Evolutionary conservation across 2,797 vertebrate species (phyloP), one percentile per base, ranked within the genome.

Genomic region (Artibeus lituratus): DNA sequence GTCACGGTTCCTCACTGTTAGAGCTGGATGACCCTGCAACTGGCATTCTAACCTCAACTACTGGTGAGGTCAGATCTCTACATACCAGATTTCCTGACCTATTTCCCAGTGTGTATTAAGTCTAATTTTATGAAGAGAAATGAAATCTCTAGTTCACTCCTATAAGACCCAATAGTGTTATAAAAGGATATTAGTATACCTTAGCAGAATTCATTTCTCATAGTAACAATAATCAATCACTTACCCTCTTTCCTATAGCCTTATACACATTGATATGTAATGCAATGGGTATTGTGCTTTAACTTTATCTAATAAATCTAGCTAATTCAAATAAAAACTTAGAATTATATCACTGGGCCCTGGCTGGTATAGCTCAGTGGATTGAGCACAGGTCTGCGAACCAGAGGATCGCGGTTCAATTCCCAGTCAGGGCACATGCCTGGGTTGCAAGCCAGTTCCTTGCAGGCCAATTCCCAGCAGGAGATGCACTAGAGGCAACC

Each of bases 321-420:
- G 44, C 18, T 85, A 91, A 81, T 35, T 82, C 32, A 90, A 94
- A 85, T 35, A 57, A 94, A 70, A 24, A 51, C 82, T 96, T 22
- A 62, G 4, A 84, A 57, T 55, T 55, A 70, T n/a, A n/a, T n/a
- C n/a, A n/a, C n/a, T n/a, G n/a, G n/a, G n/a, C n/a, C n/a, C n/a
- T n/a, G n/a, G n/a, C n/a, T n/a, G n/a, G n/a, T n/a, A n/a, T n/a
- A n/a, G n/a, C n/a, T n/a, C n/a, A n/a, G n/a, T n/a, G n/a, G n/a
- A n/a, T n/a, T n/a, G n/a, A n/a, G n/a, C n/a, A n/a, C n/a, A n/a
- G n/a, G n/a, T n/a, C n/a, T n/a, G n/a, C n/a, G n/a, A n/a, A n/a
- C n/a, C n/a, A n/a, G n/a, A n/a, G n/a, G n/a, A n/a, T n/a, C n/a
- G n/a, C n/a, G n/a, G n/a, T n/a, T n/a, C n/a, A n/a, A n/a, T n/a